A percentile compares a stretch with the other conserved stretches of the same genome.
These are phyloP conservation scores for Apeltes quadracus DNA, from an alignment of 2,113 vertebrate species.

Conservation along the genomic window DNA sequence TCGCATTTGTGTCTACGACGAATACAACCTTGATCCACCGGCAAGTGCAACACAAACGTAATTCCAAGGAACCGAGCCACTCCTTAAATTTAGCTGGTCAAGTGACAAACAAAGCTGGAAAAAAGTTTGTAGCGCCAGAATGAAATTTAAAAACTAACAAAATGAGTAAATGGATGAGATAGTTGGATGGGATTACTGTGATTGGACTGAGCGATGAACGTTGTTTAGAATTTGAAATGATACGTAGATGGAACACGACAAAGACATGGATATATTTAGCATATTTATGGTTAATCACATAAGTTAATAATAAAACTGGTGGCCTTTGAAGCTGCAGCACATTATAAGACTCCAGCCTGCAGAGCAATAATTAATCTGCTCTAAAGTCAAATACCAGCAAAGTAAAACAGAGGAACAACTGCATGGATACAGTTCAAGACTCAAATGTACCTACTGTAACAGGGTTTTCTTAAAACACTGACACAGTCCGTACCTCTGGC, in stretches of 20 bases:
- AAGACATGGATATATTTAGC: constrained; percentile 18
- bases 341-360: not conserved
- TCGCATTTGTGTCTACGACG: not conserved
- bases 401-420: not conserved
- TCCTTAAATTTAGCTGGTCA: not conserved
- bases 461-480: not conserved
- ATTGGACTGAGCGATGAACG: constrained; percentile 11
- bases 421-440: not conserved
- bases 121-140: constrained; percentile 3
- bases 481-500: not conserved
- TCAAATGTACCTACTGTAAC: not conserved
- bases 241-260: constrained; percentile 36
- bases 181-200: constrained; percentile 11
- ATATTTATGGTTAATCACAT: constrained; percentile 1
- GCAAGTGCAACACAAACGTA: not conserved
- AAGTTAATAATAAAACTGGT: not conserved
- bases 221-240: constrained; percentile 1
- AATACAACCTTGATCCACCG: not conserved
- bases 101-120: constrained; percentile 16
- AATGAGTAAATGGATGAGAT: constrained; percentile 24
- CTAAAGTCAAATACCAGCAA: not conserved
- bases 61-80: not conserved
- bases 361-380: not conserved
- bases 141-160: not conserved
- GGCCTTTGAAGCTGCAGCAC: constrained; percentile 1